These are phyloP conservation scores for Rhinoraja longicauda DNA, from an alignment of 2,797 vertebrate species.

Conservation along the genomic window DNA sequence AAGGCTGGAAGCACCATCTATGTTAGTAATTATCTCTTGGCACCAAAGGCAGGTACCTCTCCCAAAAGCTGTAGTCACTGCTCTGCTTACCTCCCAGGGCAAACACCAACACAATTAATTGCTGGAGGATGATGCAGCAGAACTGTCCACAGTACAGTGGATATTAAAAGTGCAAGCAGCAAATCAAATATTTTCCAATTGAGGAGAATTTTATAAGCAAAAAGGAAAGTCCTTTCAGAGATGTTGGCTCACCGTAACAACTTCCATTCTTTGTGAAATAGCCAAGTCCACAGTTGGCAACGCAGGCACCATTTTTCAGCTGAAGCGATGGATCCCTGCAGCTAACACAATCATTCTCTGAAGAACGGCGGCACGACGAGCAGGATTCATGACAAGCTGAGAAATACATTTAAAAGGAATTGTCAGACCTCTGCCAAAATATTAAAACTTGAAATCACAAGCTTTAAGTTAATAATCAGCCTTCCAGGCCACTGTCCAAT, in stretches of 20 bases:
- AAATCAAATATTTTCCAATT: not conserved
- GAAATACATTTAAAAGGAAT: constrained; percentile 38
- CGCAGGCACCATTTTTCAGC: constrained; percentile 66
- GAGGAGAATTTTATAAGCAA: not conserved
- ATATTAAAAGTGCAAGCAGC: not conserved
- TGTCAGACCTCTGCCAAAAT: not conserved
- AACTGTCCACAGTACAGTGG: not conserved
- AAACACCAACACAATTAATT: not conserved
- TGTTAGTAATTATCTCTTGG: not conserved
- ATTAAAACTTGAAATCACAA: not conserved
- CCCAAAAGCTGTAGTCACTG: not conserved
- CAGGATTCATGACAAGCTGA: constrained; percentile 80
- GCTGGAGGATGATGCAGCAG: not conserved
- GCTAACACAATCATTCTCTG: constrained; percentile 63
- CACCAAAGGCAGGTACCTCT: not conserved
- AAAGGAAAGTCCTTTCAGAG: not conserved
- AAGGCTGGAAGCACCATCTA: not conserved
- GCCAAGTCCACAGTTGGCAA: constrained; percentile 60
- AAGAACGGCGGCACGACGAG: constrained; percentile 64
- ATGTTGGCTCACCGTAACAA: constrained; percentile 66
- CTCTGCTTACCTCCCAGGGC: not conserved
- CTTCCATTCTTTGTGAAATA: constrained; percentile 63
- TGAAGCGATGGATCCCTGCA: constrained; percentile 62
- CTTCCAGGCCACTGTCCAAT: not conserved
- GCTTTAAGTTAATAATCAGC: not conserved